Evolutionary conservation across 1,140 invertebrate genomes (phyloP).

Genomic region (Campoletis sonorensis): DNA sequence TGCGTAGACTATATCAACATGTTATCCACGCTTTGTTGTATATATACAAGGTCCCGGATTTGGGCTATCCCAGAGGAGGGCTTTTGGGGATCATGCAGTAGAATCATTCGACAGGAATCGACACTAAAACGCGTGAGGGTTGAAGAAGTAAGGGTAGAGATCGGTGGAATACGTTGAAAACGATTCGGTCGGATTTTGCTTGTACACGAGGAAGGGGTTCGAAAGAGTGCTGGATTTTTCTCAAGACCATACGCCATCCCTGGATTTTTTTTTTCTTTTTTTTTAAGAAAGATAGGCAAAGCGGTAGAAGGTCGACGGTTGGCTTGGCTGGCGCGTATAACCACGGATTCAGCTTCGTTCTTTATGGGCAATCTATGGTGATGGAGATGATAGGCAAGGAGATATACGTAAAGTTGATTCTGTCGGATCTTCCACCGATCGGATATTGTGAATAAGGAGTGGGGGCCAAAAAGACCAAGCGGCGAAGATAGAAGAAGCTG

Average conservation of each 20-base stretch:
- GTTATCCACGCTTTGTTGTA: neutral
- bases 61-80: neutral
- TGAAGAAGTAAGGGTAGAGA: neutral
- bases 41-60: conserved; percentile 15
- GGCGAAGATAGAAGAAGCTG: conserved; percentile 47
- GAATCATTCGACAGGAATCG: conserved; percentile 39
- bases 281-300: conserved; percentile 46
- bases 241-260: conserved; percentile 45
- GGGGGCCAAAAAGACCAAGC: neutral
- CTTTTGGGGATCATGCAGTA: conserved; percentile 25
- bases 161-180: conserved; percentile 29
- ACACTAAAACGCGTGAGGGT: conserved; percentile 34
- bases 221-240: conserved; percentile 38
- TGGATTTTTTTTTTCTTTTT: too few species aligned
- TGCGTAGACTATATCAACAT: neutral
- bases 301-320: conserved; percentile 45
- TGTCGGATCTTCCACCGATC: conserved; percentile 63
- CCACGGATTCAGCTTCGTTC: conserved; percentile 74
- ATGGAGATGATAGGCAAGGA: conserved; percentile 77
- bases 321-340: conserved; percentile 68
- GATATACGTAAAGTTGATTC: conserved; percentile 76
- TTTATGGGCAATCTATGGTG: conserved; percentile 78
- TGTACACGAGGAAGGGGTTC: conserved; percentile 42
- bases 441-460: conserved; percentile 42
- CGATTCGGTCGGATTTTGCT: conserved; percentile 36